Base-by-base conservation (phyloP, 2,888 invertebrate species). In the Heliconius hortense region DNA sequence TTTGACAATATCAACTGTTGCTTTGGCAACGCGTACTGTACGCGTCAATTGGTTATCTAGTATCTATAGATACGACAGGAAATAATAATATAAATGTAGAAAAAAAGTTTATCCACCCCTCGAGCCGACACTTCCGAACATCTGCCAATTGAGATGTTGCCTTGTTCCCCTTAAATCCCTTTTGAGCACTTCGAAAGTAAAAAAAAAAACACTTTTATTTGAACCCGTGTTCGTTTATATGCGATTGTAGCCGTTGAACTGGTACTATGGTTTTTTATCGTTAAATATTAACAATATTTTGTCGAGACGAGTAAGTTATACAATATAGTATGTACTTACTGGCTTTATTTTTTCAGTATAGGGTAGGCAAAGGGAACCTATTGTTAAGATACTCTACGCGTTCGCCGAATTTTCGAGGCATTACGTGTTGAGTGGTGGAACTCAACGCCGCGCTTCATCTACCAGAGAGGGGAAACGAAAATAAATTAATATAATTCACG, bases 131-230 rank as follows among this genome's bases (percentile, higher is more conserved):
- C 26, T 62, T 60, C 71, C 71, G 60, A 43, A 71, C 71, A 71
- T 71, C 71, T 71, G 71, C 71, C 60, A 39, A 71, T 71, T 60
- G 71, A 71, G 43, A 11, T 43, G 60, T 71, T 39, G n/a, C 59
- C 21, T 43, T 21, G 21, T 39, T 26, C 8, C 70, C 71, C 60
- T 26, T 39, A 60, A 71, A 60, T 71, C 26, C 66, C 24, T 26
- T 43, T 66, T 18, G 18, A 66, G 24, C 24, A 43, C 8, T 15
- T 66, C 5, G 43, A 39, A 39, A 15, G 4, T 63, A n/a, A 64
- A 63, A 66, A 39, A 64, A 66, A 66, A n/a, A 31, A 1, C 4
- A 18, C 1, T 59, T 35, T 24, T 39, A 64, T 64, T 64, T n/a
- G 64, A 64, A 64, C 35, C n/a, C 13, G 0, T 39, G 21, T 64